Percentiles rank a stretch among this genome's conserved stretches.
Conservation (phyloP, 1,140 invertebrate genomes). For the Drosophila pallidifrons region DNA sequence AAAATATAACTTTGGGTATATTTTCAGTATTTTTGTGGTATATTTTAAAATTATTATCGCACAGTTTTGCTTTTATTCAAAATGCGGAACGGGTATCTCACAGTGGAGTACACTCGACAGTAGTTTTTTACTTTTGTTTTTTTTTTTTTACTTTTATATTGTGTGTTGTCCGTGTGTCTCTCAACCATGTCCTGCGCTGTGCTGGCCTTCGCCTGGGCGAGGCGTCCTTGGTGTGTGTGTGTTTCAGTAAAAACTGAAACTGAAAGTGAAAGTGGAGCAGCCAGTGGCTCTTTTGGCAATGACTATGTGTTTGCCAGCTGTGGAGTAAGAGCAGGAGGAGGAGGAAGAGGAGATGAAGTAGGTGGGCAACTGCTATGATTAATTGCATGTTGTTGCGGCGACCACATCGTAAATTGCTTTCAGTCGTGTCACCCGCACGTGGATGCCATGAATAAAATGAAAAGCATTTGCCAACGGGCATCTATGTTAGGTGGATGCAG, state of each 20-base stretch:
- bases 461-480: slow-evolving; percentile 3
- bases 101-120: no score
- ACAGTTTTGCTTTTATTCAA: no score
- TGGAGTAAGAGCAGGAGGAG: no score
- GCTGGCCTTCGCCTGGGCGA: slow-evolving; percentile 33
- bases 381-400: slow-evolving; percentile 77
- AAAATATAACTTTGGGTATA: no score
- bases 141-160: slow-evolving; percentile 10
- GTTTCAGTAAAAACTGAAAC: slow-evolving; percentile 20
- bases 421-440: slow-evolving; percentile 63
- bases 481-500: background rate
- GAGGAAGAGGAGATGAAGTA: background rate
- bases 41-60: no score
- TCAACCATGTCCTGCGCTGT: slow-evolving; percentile 8
- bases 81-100: no score
- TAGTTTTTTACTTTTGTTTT: background rate
- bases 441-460: slow-evolving; percentile 61
- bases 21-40: no score
- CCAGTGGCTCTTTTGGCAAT: slow-evolving; percentile 38
- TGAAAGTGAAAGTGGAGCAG: slow-evolving; percentile 53
- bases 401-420: slow-evolving; percentile 75
- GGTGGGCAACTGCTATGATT: slow-evolving; percentile 51
- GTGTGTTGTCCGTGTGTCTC: slow-evolving; percentile 8
- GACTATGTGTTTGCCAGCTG: slow-evolving; percentile 2
- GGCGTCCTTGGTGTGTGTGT: slow-evolving; percentile 49